Conservation (phyloP, 2,888 invertebrate species). For the Andrena praecox region DNA sequence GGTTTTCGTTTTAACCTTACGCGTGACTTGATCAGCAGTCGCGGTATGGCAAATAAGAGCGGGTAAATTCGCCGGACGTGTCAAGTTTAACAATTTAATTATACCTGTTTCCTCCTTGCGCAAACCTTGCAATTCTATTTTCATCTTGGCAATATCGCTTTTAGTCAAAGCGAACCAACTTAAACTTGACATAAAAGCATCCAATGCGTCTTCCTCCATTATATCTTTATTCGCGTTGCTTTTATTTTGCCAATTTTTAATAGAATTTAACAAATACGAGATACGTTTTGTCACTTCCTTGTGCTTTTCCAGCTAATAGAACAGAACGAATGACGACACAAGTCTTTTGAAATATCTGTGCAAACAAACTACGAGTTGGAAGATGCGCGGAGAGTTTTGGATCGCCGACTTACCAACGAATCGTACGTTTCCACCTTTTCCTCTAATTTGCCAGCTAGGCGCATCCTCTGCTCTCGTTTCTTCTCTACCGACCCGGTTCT, state of each 20-base stretch:
- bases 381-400: not conserved
- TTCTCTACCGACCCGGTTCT: slow-evolving; percentile 96
- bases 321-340: not conserved
- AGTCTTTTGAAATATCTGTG: not conserved
- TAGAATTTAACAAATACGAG: slow-evolving; percentile 86
- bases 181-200: slow-evolving; percentile 92
- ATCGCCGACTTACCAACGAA: slow-evolving; percentile 86
- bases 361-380: slow-evolving; percentile 17
- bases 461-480: slow-evolving; percentile 93
- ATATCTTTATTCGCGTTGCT: slow-evolving; percentile 64
- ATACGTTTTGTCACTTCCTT: slow-evolving; percentile 86
- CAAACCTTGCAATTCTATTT: slow-evolving; percentile 89
- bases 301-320: slow-evolving; percentile 88
- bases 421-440: slow-evolving; percentile 89
- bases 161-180: slow-evolving; percentile 86
- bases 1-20: not conserved
- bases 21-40: not conserved
- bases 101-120: slow-evolving; percentile 89
- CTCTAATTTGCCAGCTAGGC: slow-evolving; percentile 86
- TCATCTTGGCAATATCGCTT: slow-evolving; percentile 88
- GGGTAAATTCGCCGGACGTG: slow-evolving; percentile 89
- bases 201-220: slow-evolving; percentile 90
- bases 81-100: slow-evolving; percentile 90
- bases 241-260: slow-evolving; percentile 84
- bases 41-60: slow-evolving; percentile 83